Evolutionary conservation across 2,113 vertebrate genomes (phyloP).

Genomic region (Gnathonemus longibarbis): DNA sequence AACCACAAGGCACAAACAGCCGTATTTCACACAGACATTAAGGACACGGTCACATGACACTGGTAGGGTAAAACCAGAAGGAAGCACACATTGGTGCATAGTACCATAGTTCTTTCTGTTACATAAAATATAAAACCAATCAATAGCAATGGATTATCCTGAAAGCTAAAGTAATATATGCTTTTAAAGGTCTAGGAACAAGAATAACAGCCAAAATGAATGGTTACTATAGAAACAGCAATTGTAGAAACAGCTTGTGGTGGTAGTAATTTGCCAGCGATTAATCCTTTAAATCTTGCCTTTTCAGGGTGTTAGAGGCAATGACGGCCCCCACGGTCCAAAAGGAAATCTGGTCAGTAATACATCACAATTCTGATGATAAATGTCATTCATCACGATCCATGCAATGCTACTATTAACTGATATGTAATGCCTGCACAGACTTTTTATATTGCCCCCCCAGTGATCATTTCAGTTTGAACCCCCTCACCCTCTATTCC

Average conservation of each 20-base stretch:
- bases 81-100: background rate
- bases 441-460: background rate
- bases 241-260: background rate
- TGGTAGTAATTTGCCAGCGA: background rate
- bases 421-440: background rate
- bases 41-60: background rate
- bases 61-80: background rate
- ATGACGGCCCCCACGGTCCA: slow-evolving; percentile 63
- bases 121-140: background rate
- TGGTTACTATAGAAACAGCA: background rate
- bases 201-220: background rate
- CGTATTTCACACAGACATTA: background rate
- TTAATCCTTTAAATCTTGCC: background rate
- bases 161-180: background rate
- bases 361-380: background rate
- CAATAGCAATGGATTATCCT: background rate
- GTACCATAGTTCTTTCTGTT: background rate
- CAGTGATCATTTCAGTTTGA: background rate
- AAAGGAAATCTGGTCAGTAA: slow-evolving; percentile 69
- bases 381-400: background rate
- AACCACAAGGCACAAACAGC: background rate
- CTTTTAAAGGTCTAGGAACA: background rate
- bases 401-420: background rate
- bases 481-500: background rate
- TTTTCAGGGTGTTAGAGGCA: slow-evolving; percentile 64